Evolutionary conservation across 2,113 vertebrate genomes (phyloP).

Genomic region (Globicephala melas): DNA sequence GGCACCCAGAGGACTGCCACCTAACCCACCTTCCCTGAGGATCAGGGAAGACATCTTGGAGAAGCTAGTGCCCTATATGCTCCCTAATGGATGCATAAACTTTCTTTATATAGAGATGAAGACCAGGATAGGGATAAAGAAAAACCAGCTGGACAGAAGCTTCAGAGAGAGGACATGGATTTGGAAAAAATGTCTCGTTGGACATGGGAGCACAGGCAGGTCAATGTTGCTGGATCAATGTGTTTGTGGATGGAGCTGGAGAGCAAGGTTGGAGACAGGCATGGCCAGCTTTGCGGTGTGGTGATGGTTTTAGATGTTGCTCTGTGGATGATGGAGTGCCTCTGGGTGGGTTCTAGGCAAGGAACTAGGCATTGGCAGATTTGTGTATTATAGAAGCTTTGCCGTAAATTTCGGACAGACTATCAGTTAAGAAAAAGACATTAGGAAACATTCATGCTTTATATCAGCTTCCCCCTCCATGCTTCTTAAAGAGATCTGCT

Average conservation of each 20-base stretch:
- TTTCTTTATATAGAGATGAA: background rate
- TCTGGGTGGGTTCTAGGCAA: background rate
- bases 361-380: background rate
- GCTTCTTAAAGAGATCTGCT: background rate
- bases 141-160: background rate
- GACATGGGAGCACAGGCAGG: background rate
- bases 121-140: background rate
- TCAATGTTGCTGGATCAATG: background rate
- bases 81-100: background rate
- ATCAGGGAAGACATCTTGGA: background rate
- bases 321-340: background rate
- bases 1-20: background rate
- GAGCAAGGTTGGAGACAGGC: background rate
- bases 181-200: background rate
- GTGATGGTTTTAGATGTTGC: background rate
- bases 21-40: background rate
- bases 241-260: background rate
- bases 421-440: background rate
- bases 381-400: background rate
- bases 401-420: background rate
- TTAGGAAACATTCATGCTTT: background rate
- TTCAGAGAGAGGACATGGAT: background rate
- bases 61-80: background rate
- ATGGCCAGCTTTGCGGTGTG: background rate
- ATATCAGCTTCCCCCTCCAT: background rate